phyloP scores from a whole-genome alignment of 2,113 vertebrate species.

The Archocentrus centrarchus region DNA sequence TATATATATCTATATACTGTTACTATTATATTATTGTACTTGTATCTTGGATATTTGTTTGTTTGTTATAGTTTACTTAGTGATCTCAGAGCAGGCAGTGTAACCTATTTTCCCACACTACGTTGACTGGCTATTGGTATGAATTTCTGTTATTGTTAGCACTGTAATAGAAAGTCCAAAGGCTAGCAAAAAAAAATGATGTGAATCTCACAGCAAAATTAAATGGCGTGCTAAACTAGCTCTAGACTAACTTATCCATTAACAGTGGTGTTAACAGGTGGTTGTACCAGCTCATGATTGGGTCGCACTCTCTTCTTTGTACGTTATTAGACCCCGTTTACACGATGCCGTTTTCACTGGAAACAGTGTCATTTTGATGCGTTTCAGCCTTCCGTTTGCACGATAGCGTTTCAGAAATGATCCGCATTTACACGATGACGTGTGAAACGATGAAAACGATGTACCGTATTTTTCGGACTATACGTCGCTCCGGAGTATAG shows the following conservation, averaged over 20 bases:
- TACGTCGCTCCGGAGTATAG: too few species aligned
- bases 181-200: background rate
- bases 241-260: background rate
- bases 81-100: conserved; percentile 5
- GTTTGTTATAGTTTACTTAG: background rate
- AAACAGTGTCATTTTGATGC: too few species aligned
- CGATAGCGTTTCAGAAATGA: too few species aligned
- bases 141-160: background rate
- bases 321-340: too few species aligned
- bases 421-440: too few species aligned
- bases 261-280: background rate
- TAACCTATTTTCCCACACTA: background rate
- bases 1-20: background rate
- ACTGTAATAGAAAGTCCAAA: background rate
- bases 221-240: background rate
- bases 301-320: background rate
- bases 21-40: background rate
- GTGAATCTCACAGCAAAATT: background rate
- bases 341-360: too few species aligned
- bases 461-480: too few species aligned
- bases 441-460: too few species aligned
- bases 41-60: background rate
- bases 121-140: background rate
- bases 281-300: background rate
- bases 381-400: too few species aligned